Conservation (phyloP, 2,888 invertebrate species). For the Limnephilus rhombicus region DNA sequence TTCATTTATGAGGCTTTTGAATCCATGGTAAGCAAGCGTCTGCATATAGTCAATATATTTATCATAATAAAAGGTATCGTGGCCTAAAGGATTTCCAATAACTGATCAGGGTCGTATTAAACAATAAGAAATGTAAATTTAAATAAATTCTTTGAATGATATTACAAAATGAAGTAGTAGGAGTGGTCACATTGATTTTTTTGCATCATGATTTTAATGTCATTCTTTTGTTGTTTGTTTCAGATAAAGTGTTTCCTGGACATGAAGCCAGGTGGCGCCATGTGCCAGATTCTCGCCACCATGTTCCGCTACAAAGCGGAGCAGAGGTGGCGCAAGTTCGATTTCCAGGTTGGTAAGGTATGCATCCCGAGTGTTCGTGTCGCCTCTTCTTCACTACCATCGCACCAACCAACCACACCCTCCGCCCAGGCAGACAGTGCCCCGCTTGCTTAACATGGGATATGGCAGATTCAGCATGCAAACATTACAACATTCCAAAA, state of each 20-base stretch:
- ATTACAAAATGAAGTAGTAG: background rate
- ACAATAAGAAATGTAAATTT: background rate
- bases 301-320: constrained; percentile 97
- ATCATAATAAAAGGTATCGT: background rate
- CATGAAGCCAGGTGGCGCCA: constrained; percentile 94
- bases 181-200: background rate
- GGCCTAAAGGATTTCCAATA: background rate
- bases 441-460: constrained; percentile 15
- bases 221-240: constrained; percentile 67
- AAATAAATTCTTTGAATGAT: background rate
- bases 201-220: background rate
- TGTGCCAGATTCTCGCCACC: constrained; percentile 95
- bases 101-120: background rate
- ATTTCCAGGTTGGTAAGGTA: constrained; percentile 92
- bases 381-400: constrained; percentile 54
- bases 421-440: background rate
- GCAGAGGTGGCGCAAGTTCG: constrained; percentile 96
- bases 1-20: too few relatives aligned
- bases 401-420: constrained; percentile 33
- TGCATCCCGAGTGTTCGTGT: constrained; percentile 70
- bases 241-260: constrained; percentile 97
- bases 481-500: background rate
- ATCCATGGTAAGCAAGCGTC: too few relatives aligned
- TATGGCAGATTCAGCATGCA: constrained; percentile 20
- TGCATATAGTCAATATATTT: too few relatives aligned